These are phyloP conservation scores for Acrocephalus scirpaceus DNA, from an alignment of 2,797 vertebrate species.

Conservation along the genomic window DNA sequence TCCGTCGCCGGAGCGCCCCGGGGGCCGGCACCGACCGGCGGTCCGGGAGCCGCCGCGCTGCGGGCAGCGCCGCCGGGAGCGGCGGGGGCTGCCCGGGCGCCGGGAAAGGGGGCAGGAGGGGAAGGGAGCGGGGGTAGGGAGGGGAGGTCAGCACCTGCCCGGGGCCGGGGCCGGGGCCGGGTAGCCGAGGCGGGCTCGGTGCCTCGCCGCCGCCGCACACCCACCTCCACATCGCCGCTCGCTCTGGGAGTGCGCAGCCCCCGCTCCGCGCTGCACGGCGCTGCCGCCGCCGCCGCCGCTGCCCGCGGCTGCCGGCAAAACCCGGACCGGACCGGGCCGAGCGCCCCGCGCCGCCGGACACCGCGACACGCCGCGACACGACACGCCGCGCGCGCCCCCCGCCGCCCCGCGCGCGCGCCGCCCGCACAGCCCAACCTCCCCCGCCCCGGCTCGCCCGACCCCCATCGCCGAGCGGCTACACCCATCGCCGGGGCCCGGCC, in stretches of 20 bases:
- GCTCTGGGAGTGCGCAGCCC: slow-evolving; percentile 76
- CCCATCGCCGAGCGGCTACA: not conserved
- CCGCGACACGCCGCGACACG: not conserved
- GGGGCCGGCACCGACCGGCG: slow-evolving; percentile 5
- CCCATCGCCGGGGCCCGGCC: not conserved
- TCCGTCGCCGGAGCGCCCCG: not conserved
- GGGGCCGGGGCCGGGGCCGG: not conserved
- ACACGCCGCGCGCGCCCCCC: slow-evolving; percentile 10
- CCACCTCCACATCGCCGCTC: slow-evolving; percentile 93
- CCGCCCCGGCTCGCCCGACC: not conserved
- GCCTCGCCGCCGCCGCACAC: slow-evolving; percentile 77
- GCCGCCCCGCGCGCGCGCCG: not conserved
- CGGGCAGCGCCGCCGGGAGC: slow-evolving; percentile 13
- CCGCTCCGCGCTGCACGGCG: slow-evolving; percentile 91
- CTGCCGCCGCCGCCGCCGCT: slow-evolving; percentile 77
- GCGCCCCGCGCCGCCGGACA: not conserved
- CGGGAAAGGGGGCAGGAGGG: slow-evolving; percentile 20
- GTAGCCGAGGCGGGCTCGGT: slow-evolving; percentile 17
- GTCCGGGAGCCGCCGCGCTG: not conserved
- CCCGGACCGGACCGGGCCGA: slow-evolving; percentile 88
- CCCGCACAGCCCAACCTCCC: not conserved
- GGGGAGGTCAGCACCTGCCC: not conserved
- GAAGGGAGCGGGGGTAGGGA: not conserved
- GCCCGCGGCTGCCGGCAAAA: slow-evolving; percentile 92
- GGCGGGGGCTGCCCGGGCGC: slow-evolving; percentile 36